Base-by-base conservation (phyloP, 2,888 invertebrate genomes). In the Cordilura impudica region DNA sequence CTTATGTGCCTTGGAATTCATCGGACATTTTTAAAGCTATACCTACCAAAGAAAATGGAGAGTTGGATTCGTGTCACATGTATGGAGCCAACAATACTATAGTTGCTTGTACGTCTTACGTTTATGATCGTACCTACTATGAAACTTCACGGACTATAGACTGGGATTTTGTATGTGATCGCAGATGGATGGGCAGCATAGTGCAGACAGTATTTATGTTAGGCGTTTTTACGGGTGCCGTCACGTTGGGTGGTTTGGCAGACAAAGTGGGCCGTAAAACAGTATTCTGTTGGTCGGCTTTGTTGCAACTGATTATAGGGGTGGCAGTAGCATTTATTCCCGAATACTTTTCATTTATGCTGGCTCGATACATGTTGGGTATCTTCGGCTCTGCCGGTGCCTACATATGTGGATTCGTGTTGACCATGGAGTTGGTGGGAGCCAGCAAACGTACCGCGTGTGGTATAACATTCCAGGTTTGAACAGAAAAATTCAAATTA, bases 371-470 rank as follows among this genome's bases (percentile, higher is more conserved):
- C 86, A 86, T 95, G 6, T 94, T 95, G 84, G 95, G 95, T 23
- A 94, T 96, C 73, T 95, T 96, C 84, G 96, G 96, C 35, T 95
- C 96, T 0, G 96, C 96, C 1, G 96, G 96, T 5, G 87, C 89
- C 3, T 90, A 90, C 18, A 90, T 90, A 21, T 91, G 91, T 21
- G 92, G 91, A 45, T 92, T 91, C 83, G 91, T 92, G 14, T 83
- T 92, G n/a, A 90, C 90, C n/a, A 96, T 96, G 96, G 96, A 97
- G 87, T 87, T 96, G 66, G 95, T 96, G 0, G 96, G 96, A 2
- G 90, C 96, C 0, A 94, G 93, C 79, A 95, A 94, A 85, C 91
- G 96, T 74, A 96, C 96, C 0, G 91, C 93, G 0, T 96, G 96
- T 85, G 96, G 96, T 6, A 93, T 96, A 18, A 92, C 94, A 61